phyloP scores from a whole-genome alignment of 2,888 invertebrate species.

The Drepanosiphum platanoidis region DNA sequence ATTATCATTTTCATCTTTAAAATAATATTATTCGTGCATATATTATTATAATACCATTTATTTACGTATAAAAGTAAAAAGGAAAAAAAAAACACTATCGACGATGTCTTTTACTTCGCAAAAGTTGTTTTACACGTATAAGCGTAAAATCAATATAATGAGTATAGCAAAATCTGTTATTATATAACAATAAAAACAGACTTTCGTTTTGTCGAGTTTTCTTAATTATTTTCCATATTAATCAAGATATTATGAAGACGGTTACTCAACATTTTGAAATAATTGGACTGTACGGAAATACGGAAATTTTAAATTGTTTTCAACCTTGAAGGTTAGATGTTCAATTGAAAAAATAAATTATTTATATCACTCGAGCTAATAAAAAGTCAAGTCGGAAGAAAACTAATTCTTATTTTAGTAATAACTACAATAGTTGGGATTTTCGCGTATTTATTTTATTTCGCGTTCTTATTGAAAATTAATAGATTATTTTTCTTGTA shows the following conservation, averaged over 20 bases:
- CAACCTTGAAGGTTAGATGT: not conserved
- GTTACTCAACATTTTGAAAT: not conserved
- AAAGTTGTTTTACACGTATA: not conserved
- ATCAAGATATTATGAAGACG: not conserved
- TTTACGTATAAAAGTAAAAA: not conserved
- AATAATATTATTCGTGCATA: slow-evolving; percentile 35
- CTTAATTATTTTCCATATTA: not conserved
- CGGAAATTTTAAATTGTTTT: not conserved
- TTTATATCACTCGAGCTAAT: not conserved
- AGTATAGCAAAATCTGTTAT: not conserved
- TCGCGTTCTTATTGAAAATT: not conserved
- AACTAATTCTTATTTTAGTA: too few species aligned
- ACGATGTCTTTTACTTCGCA: not conserved
- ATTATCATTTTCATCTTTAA: slow-evolving; percentile 28
- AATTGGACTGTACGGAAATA: not conserved
- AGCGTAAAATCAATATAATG: slow-evolving; percentile 27
- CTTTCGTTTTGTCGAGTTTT: not conserved
- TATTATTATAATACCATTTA: slow-evolving; percentile 1
- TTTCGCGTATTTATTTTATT: too few species aligned
- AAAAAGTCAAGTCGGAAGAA: not conserved
- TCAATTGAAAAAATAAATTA: not conserved
- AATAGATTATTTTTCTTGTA: not conserved
- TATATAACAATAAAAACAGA: slow-evolving; percentile 18
- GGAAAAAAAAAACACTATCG: too few species aligned
- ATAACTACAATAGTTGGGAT: too few species aligned